phyloP scores from a whole-genome alignment of 2,888 invertebrate genomes.

The Brenthis daphne region DNA sequence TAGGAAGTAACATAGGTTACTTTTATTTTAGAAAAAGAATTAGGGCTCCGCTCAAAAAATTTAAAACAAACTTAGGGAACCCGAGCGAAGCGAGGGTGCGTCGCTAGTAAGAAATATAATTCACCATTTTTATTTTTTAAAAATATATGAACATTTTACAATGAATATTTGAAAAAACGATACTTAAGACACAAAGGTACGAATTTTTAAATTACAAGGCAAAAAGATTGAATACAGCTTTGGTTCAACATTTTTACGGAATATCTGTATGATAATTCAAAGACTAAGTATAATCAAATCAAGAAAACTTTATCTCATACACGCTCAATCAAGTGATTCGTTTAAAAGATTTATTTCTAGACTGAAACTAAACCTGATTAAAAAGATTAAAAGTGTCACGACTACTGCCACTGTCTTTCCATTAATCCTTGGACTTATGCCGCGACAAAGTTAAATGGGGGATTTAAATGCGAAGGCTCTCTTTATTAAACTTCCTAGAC shows the following conservation, averaged over 20 bases:
- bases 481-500: constrained; percentile 36
- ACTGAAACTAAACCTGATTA: constrained; percentile 34
- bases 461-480: constrained; percentile 39
- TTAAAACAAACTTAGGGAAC: no score
- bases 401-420: constrained; percentile 37
- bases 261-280: background rate
- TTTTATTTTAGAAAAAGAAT: no score
- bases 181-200: no score
- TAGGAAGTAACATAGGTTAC: no score
- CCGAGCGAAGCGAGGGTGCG: no score
- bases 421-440: constrained; percentile 41
- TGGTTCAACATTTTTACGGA: background rate
- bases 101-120: no score
- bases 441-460: constrained; percentile 41
- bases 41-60: no score
- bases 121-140: no score
- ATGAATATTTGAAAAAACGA: no score
- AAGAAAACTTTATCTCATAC: constrained; percentile 5
- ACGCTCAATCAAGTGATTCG: constrained; percentile 25
- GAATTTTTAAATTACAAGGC: no score
- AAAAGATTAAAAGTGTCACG: constrained; percentile 39
- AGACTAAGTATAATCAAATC: constrained; percentile 2
- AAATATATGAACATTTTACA: no score
- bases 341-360: constrained; percentile 32
- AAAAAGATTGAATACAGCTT: no score